These are phyloP conservation scores for Streptopelia turtur DNA, from an alignment of 2,797 vertebrate genomes.

Conservation along the genomic window DNA sequence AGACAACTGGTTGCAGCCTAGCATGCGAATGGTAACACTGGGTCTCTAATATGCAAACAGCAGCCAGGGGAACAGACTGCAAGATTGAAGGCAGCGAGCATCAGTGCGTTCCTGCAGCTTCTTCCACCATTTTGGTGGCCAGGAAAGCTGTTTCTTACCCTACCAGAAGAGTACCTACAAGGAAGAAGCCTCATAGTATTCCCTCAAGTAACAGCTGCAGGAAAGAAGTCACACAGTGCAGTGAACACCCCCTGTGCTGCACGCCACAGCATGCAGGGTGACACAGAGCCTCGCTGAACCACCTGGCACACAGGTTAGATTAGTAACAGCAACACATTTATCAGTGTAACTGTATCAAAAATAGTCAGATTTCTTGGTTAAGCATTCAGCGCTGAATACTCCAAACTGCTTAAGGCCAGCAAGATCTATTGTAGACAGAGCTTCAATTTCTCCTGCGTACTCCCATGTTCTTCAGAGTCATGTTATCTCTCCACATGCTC, in stretches of 20 bases:
- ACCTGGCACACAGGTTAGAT: neutral
- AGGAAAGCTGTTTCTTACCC: neutral
- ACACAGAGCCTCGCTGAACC: neutral
- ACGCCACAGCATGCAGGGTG: neutral
- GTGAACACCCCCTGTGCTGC: no score
- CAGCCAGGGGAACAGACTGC: neutral
- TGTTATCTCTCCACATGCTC: neutral
- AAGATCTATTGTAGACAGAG: neutral
- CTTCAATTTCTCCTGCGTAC: neutral
- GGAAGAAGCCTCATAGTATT: neutral
- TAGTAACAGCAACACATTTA: neutral
- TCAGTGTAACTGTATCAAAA: neutral
- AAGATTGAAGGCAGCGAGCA: fast-evolving
- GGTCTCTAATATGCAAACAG: neutral
- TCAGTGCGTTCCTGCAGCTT: neutral
- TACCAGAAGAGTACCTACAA: neutral
- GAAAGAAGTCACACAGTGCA: fast-evolving
- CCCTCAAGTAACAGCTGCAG: neutral
- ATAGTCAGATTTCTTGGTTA: neutral
- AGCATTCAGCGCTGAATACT: neutral
- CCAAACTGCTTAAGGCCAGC: neutral
- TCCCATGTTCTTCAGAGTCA: neutral
- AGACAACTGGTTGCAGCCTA: neutral
- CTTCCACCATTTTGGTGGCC: neutral
- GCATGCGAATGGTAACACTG: neutral